phyloP scores from a whole-genome alignment of 2,888 invertebrate genomes.

The Pollenia griseotomentosa region DNA sequence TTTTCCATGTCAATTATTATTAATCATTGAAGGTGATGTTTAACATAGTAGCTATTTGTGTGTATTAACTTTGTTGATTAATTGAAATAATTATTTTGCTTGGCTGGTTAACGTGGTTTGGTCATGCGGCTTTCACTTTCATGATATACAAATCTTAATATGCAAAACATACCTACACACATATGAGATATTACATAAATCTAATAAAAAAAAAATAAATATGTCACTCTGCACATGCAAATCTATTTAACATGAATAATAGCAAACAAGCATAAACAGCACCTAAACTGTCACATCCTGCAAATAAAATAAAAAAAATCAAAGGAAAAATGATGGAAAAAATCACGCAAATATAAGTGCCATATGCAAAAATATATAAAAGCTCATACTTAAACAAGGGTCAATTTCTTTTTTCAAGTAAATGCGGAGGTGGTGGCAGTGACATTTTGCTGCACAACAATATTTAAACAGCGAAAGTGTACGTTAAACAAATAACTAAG shows the following conservation, averaged over 20 bases:
- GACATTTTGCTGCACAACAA: neutral
- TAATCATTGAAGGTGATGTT: neutral
- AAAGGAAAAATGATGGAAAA: conserved; percentile 16
- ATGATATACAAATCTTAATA: no score
- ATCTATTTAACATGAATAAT: conserved; percentile 49
- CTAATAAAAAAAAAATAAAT: neutral
- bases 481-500: neutral
- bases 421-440: neutral
- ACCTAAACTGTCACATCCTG: conserved; percentile 65
- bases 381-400: neutral
- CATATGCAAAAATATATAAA: neutral
- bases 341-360: conserved; percentile 42
- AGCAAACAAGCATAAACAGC: conserved; percentile 57
- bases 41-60: neutral
- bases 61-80: neutral
- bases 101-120: conserved; percentile 17
- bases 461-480: conserved; percentile 5
- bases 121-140: neutral
- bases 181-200: neutral
- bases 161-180: no score
- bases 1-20: neutral
- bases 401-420: no score
- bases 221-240: conserved; percentile 49
- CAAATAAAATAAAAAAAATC: conserved; percentile 6
- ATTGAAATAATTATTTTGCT: conserved; percentile 8